phyloP scores from a whole-genome alignment of 2,797 vertebrate species.

The Chrysolophus pictus region DNA sequence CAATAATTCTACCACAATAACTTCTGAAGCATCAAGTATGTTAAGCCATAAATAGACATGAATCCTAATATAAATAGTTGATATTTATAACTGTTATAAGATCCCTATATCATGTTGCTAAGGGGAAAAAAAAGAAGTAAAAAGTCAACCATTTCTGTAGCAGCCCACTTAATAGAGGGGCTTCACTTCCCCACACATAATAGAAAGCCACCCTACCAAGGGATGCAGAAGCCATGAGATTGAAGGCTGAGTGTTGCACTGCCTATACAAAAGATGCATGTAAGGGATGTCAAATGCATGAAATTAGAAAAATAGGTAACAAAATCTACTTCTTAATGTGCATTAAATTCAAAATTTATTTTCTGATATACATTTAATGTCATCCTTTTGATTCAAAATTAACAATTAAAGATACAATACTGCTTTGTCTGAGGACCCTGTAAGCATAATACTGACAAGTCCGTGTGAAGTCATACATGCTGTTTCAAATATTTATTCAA shows the following conservation, averaged over 20 bases:
- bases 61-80: not conserved
- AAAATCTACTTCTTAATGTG: not conserved
- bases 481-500: not conserved
- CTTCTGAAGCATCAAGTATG: not conserved
- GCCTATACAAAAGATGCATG: not conserved
- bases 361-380: not conserved
- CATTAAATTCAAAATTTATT: not conserved
- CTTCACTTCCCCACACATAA: not conserved
- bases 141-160: not conserved
- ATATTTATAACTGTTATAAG: not conserved
- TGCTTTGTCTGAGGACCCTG: not conserved
- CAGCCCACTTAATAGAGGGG: not conserved
- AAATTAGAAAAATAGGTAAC: not conserved
- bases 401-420: not conserved
- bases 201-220: accelerated
- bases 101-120: not conserved
- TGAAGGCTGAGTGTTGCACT: not conserved
- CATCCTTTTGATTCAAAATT: not conserved
- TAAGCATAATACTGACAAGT: not conserved
- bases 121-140: not conserved
- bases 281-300: not conserved
- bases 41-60: not conserved
- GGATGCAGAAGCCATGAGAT: not conserved
- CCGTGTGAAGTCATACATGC: not conserved
- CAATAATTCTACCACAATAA: not conserved